phyloP scores from a whole-genome alignment of 2,888 invertebrate species.

The Coremacera marginata region DNA sequence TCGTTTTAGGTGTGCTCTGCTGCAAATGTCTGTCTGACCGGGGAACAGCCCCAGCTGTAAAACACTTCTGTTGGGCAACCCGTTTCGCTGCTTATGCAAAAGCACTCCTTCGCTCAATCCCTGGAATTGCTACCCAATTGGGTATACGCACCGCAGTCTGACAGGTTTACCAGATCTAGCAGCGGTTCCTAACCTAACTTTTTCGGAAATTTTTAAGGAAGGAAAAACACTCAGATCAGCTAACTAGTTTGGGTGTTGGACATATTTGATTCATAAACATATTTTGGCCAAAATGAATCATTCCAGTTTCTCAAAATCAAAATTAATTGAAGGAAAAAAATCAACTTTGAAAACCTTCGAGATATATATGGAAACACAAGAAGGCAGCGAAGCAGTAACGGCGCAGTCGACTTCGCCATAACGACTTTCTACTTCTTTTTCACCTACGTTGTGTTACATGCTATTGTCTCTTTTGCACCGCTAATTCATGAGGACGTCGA shows the following conservation, averaged over 20 bases:
- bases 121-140: conserved; percentile 32
- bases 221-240: not conserved
- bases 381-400: conserved; percentile 36
- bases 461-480: conserved; percentile 35
- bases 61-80: not conserved
- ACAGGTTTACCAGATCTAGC: conserved; percentile 28
- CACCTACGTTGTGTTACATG: conserved; percentile 15
- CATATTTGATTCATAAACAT: not conserved
- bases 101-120: not conserved
- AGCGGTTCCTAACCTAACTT: conserved; percentile 44
- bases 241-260: not conserved
- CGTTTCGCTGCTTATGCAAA: not conserved
- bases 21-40: not conserved
- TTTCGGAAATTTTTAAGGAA: conserved; percentile 6
- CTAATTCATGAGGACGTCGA: conserved; percentile 36
- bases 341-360: conserved; percentile 42
- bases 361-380: conserved; percentile 47
- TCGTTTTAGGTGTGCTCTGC: not conserved
- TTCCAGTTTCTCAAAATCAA: not conserved
- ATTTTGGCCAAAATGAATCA: not conserved
- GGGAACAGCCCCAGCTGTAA: not conserved
- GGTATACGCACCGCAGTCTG: conserved; percentile 17
- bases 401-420: conserved; percentile 13
- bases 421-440: conserved; percentile 42
- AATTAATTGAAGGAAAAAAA: conserved; percentile 18